A percentile compares a stretch with the other conserved stretches of the same genome.
These are phyloP conservation scores for Aplocera efformata DNA, from an alignment of 2,888 invertebrate species.

Conservation along the genomic window DNA sequence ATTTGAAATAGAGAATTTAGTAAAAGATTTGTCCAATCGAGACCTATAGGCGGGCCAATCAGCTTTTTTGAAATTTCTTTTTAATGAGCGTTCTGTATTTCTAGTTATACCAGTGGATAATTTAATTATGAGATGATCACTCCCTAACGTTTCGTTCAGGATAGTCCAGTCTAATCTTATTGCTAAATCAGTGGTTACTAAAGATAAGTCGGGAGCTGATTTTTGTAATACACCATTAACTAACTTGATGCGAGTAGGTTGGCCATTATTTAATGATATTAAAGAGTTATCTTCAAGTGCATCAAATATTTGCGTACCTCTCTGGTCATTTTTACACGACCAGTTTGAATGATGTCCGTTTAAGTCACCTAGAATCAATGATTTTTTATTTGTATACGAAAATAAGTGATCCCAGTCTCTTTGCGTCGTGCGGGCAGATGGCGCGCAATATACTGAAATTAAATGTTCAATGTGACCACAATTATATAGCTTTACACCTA, in stretches of 20 bases:
- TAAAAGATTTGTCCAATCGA: background rate
- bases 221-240: constrained; percentile 11
- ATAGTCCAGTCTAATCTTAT: background rate
- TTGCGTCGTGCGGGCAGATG: constrained; percentile 9
- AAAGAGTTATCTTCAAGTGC: background rate
- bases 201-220: background rate
- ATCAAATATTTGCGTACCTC: constrained; percentile 10
- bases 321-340: constrained; percentile 20
- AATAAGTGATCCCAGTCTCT: constrained; percentile 25
- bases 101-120: background rate
- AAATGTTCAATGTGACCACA: constrained; percentile 8
- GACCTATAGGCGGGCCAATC: constrained; percentile 1
- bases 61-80: constrained; percentile 5
- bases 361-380: no score
- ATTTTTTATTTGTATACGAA: background rate
- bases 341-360: constrained; percentile 26
- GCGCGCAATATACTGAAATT: constrained; percentile 23
- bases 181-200: background rate
- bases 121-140: constrained; percentile 3
- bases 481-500: constrained; percentile 10
- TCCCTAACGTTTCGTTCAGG: constrained; percentile 1
- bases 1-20: background rate
- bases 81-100: background rate
- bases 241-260: constrained; percentile 18
- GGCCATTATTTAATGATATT: constrained; percentile 4